Evolutionary conservation across 2,888 invertebrate species (phyloP).

Genomic region (Nemapogon koenigi): DNA sequence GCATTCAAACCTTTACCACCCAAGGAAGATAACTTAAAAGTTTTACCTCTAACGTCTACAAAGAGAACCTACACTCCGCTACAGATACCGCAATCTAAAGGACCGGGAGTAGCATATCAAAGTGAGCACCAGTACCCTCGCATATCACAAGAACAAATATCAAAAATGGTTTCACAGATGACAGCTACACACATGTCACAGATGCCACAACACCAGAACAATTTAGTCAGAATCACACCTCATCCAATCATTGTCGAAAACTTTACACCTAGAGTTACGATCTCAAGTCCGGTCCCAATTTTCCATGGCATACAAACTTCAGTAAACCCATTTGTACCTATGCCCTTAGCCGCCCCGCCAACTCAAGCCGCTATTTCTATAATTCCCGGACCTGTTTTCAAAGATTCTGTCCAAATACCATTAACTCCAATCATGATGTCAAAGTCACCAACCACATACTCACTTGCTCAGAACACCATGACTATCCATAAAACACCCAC

Average conservation of each 20-base stretch:
- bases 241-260: slow-evolving; percentile 33
- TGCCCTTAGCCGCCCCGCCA: slow-evolving; percentile 34
- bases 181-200: slow-evolving; percentile 42
- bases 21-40: slow-evolving; percentile 60
- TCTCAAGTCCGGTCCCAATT: slow-evolving; percentile 20
- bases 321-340: slow-evolving; percentile 59
- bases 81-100: slow-evolving; percentile 41
- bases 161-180: slow-evolving; percentile 30
- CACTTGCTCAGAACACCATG: slow-evolving; percentile 25
- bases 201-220: slow-evolving; percentile 18
- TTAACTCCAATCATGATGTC: slow-evolving; percentile 22
- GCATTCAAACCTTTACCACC: slow-evolving; percentile 82
- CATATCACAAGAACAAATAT: slow-evolving; percentile 25
- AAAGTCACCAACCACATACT: slow-evolving; percentile 27
- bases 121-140: slow-evolving; percentile 46
- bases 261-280: slow-evolving; percentile 25
- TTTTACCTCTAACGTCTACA: slow-evolving; percentile 48
- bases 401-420: slow-evolving; percentile 34
- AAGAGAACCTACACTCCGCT: slow-evolving; percentile 41
- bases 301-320: slow-evolving; percentile 60
- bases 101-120: slow-evolving; percentile 42
- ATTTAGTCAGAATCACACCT: slow-evolving; percentile 35
- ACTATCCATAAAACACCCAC: slow-evolving; percentile 27
- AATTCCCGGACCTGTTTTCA: slow-evolving; percentile 43
- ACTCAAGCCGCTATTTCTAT: slow-evolving; percentile 36